Conservation (phyloP, 2,888 invertebrate species). For the Vannuccia rotundouncinata region DNA sequence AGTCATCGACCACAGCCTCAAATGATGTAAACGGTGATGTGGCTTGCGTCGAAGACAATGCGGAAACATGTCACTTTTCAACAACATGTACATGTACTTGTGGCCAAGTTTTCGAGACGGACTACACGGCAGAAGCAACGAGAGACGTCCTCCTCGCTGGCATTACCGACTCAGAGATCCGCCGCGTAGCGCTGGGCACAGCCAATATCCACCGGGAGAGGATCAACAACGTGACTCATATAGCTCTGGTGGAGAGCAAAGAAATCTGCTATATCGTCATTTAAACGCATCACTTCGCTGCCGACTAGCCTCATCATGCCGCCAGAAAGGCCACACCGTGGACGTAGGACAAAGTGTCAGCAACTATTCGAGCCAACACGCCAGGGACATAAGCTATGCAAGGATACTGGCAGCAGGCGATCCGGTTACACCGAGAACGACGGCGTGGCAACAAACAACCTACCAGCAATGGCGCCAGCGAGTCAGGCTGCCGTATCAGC, state of each 20-base stretch:
- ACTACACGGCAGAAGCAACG: background rate
- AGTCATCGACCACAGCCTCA: slow-evolving; percentile 41
- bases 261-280: background rate
- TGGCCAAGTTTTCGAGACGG: background rate
- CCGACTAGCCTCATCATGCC: background rate
- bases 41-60: background rate
- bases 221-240: background rate
- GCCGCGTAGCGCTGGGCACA: background rate
- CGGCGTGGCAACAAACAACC: background rate
- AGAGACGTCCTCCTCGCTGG: background rate
- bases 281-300: background rate
- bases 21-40: slow-evolving; percentile 33
- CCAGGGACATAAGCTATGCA: background rate
- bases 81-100: background rate
- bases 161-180: background rate
- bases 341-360: background rate
- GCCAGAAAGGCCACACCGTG: background rate
- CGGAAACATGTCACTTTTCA: background rate
- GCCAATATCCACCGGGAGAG: background rate
- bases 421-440: background rate
- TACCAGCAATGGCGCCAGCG: background rate
- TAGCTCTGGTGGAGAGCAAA: background rate
- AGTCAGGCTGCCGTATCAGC: background rate
- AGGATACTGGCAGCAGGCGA: background rate
- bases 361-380: background rate